Evolutionary conservation across 2,888 invertebrate species (phyloP).

Genomic region (Drosophila infuscata): DNA sequence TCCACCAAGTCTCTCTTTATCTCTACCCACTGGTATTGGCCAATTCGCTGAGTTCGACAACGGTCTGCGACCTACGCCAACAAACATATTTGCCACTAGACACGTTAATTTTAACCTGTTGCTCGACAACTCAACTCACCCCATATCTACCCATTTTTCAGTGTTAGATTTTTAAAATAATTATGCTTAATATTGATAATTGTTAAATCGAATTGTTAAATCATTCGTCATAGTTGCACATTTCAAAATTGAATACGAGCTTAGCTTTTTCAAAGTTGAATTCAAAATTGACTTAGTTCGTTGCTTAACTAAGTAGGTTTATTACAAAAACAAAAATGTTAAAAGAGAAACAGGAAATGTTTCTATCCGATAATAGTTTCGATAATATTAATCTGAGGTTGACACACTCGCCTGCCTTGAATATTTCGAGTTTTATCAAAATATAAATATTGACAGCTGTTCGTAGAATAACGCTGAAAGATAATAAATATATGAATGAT

Average conservation of each 20-base stretch:
- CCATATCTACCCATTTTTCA: constrained; percentile 5
- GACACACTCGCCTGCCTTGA: background rate
- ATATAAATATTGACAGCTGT: background rate
- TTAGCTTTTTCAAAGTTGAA: background rate
- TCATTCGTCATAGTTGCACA: background rate
- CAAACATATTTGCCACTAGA: constrained; percentile 46
- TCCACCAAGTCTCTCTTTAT: constrained; percentile 9
- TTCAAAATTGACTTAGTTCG: background rate
- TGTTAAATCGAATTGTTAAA: background rate
- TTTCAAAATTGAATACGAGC: background rate
- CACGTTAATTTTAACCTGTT: constrained; percentile 44
- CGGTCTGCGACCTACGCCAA: constrained; percentile 77
- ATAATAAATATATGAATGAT: background rate
- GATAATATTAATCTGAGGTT: background rate
- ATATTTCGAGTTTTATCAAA: background rate
- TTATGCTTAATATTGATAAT: background rate
- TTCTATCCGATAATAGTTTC: background rate
- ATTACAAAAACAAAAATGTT: background rate
- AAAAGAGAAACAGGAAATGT: background rate
- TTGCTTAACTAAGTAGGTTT: background rate
- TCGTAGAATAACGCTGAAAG: background rate
- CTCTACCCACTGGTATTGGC: constrained; percentile 55
- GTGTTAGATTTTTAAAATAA: background rate
- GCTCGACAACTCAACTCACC: constrained; percentile 22
- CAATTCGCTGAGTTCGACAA: constrained; percentile 72